Base-by-base conservation (phyloP, 2,888 invertebrate species). In the Zaprionus lineosus region DNA sequence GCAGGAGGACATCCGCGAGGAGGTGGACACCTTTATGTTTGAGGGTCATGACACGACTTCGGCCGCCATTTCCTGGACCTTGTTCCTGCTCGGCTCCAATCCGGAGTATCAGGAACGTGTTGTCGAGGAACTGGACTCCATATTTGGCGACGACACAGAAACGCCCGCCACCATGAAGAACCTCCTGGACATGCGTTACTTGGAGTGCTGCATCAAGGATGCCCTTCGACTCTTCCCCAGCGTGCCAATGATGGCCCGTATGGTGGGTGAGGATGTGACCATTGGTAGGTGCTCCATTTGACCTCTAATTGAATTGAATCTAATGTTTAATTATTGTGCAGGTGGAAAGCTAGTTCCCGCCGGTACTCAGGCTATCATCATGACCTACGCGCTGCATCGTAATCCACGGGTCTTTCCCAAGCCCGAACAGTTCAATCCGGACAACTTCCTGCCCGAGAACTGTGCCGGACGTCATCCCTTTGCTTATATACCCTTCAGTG, bases 141-240 rank as follows among this genome's bases (percentile, higher is more conserved):
- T 92, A 61, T 91, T 92, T 50, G 89, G 88, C 3, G 75, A 88
- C 41, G 90, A 89, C 72, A 84, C 77, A 12, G 91, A 88, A 0
- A 90, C 92, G 3, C 85, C 91, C 0, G 91, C 91, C 0, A 91
- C 90, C 2, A 91, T 92, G 87, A 91, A 92, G 31, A 92, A 93
- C 65, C 87, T 94, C n/a, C 88, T 92, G 58, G 91, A 92, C 50
- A 92, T 94, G 92, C 91, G 91, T 52, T 94, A 94, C 75, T 90
- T 94, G 62, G 94, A 94, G 68, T 92, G 92, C 70, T 94, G 93
- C 69, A 93, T 94, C 39, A 94, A 94, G 84, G 94, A 94, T 84
- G 91, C 93, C 0, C 78, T 94, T 43, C 88, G 94, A 39, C 85
- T 94, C 6, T 93, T 92, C 67, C 94, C 94, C 1, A 93, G 93